Conservation (phyloP, 2,797 vertebrate genomes). For the Gadopsis marmoratus region DNA sequence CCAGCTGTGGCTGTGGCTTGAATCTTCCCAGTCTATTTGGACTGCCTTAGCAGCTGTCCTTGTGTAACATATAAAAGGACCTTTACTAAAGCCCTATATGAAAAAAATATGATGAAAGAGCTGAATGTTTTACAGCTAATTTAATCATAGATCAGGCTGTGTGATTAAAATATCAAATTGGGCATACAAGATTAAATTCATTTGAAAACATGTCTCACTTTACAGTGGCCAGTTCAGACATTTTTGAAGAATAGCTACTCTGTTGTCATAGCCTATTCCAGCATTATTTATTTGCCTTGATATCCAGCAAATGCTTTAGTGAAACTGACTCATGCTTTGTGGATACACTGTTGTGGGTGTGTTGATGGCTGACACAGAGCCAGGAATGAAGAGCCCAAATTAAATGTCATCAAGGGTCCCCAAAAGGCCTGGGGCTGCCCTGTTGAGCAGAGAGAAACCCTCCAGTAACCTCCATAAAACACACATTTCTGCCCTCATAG, state of each 20-base stretch:
- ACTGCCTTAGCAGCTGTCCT: not conserved
- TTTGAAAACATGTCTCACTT: constrained; percentile 11
- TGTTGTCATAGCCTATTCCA: not conserved
- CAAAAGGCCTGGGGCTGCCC: constrained; percentile 26
- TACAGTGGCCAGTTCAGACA: not conserved
- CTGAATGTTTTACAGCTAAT: constrained; percentile 30
- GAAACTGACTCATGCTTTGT: constrained; percentile 29
- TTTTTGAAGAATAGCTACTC: not conserved
- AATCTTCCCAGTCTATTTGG: not conserved
- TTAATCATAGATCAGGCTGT: constrained; percentile 17
- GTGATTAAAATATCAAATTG: constrained; percentile 34
- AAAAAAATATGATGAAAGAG: constrained; percentile 37
- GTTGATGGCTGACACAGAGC: constrained; percentile 41
- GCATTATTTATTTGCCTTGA: not conserved
- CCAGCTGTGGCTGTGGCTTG: not conserved
- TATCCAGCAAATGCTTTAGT: constrained; percentile 1
- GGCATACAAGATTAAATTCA: constrained; percentile 9
- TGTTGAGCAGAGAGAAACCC: constrained; percentile 36
- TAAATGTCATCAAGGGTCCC: constrained; percentile 46
- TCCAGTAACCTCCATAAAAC: constrained; percentile 38
- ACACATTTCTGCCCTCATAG: constrained; percentile 21
- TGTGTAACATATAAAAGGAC: not conserved
- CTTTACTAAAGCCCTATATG: constrained; percentile 23
- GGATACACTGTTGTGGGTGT: constrained; percentile 18
- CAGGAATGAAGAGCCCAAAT: constrained; percentile 53